Conservation (phyloP, 2,797 vertebrate genomes). For the Astyanax mexicanus region DNA sequence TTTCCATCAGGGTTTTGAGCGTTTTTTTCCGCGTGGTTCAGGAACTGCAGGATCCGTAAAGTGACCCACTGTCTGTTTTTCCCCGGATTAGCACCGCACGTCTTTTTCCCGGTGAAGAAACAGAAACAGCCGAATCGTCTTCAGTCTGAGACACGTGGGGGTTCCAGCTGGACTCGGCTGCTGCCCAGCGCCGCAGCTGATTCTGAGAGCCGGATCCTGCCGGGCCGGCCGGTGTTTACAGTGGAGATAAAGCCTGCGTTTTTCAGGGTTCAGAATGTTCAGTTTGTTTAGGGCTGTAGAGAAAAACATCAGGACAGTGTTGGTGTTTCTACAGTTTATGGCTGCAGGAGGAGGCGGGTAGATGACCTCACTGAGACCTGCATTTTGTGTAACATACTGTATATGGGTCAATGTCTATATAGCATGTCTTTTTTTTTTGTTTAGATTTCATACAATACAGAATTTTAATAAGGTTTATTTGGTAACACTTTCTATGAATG, state of each 20-base stretch:
- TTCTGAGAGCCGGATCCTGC: constrained; percentile 6
- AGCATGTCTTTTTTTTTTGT: too few species aligned
- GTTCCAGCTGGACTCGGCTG: constrained; percentile 19
- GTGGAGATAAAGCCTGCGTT: background rate
- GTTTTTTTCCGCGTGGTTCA: background rate
- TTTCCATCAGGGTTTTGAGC: constrained; percentile 12
- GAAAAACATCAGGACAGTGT: background rate
- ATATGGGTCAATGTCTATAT: too few species aligned
- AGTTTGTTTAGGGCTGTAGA: background rate
- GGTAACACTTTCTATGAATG: too few species aligned
- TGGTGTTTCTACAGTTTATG: background rate
- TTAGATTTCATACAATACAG: too few species aligned
- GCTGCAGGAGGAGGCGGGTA: background rate
- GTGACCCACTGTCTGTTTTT: constrained; percentile 32
- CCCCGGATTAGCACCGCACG: constrained; percentile 6
- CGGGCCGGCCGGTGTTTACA: constrained; percentile 11
- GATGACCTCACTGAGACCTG: background rate
- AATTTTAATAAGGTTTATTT: too few species aligned
- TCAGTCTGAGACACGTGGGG: constrained; percentile 10
- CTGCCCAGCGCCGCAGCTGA: constrained; percentile 20
- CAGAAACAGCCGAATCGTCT: constrained; percentile 15
- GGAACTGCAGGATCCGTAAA: background rate
- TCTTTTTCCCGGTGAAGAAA: constrained; percentile 13
- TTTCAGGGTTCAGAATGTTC: background rate
- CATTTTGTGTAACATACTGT: background rate